Base-by-base conservation (phyloP, 1,140 invertebrate species). In the Telenomus remus region DNA sequence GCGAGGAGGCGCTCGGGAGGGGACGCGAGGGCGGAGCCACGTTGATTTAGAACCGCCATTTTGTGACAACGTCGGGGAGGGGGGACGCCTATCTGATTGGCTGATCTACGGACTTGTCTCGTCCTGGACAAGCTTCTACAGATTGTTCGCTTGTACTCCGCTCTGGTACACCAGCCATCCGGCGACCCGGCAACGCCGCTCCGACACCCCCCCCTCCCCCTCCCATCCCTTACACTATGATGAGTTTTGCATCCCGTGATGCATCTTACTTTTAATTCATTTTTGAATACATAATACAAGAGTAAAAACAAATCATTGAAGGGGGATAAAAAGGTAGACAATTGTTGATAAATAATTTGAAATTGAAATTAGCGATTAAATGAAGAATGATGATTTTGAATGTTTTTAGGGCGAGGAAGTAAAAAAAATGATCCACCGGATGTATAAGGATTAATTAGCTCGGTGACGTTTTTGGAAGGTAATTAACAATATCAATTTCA, bases 11-110 rank as follows among this genome's bases (percentile, higher is more conserved):
- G 81, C 78, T 79, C 55, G 69, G 71, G 69, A 64, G 65, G 68
- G 74, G 63, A 72, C 76, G 76, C 72, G 83, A 84, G 84, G 87
- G 87, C 87, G 86, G 87, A 87, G 87, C 84, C 84, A 70, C 70
- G 73, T 83, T 88, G 87, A 88, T 88, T 88, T 88, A 88, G 82
- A 82, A 85, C 83, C 87, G 87, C 87, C 87, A 88, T 88, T 88
- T 88, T 88, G 87, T 87, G 87, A 87, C 86, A 87, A 87, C 85
- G 82, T 72, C 81, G 74, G 83, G 82, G 82, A 82, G 83, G 85
- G 83, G 83, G 81, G 76, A 81, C 84, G 79, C 81, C 84, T 88
- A 88, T 88, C 87, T 88, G 87, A 88, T 88, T 87, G 86, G 86
- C 86, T 87, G 84, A 86, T 87, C 86, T 87, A 87, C 83, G 82